These are phyloP conservation scores for Ailuropoda melanoleuca DNA, from an alignment of 2,113 vertebrate genomes.

Conservation along the genomic window DNA sequence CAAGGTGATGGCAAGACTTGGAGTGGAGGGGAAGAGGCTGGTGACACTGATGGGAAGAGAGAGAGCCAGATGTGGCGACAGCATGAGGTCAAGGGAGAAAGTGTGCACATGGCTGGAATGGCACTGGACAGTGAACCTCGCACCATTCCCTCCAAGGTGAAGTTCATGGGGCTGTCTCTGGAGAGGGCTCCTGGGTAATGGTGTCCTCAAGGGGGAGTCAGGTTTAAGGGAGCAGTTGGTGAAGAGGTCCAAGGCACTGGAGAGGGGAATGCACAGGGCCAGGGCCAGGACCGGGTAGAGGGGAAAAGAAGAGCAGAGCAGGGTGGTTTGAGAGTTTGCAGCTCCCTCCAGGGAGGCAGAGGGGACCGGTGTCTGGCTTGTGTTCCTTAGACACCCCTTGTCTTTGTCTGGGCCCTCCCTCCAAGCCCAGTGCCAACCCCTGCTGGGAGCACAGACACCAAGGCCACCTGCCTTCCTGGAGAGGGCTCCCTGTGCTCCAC, in stretches of 20 bases:
- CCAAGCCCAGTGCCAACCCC: background rate
- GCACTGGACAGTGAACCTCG: rapidly evolving
- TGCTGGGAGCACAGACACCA: background rate
- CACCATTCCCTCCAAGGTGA: background rate
- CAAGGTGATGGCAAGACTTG: background rate
- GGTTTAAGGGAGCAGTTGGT: background rate
- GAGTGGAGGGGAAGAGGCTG: background rate
- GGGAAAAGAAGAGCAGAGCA: background rate
- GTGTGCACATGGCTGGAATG: rapidly evolving
- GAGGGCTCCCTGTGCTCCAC: background rate
- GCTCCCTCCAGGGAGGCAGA: background rate
- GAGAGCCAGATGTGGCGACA: background rate
- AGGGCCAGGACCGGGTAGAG: background rate
- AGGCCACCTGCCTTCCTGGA: background rate
- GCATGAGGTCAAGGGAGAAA: background rate
- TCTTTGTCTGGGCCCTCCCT: background rate
- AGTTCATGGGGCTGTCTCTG: background rate
- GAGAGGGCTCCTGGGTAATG: rapidly evolving
- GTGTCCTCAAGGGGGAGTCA: background rate
- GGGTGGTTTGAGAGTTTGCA: background rate
- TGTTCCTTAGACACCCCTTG: background rate
- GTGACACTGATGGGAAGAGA: background rate
- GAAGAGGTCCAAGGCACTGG: background rate
- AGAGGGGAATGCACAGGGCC: background rate
- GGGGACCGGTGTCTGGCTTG: background rate